Evolutionary conservation across 2,113 vertebrate genomes (phyloP).

Genomic region (Brachyistius frenatus): DNA sequence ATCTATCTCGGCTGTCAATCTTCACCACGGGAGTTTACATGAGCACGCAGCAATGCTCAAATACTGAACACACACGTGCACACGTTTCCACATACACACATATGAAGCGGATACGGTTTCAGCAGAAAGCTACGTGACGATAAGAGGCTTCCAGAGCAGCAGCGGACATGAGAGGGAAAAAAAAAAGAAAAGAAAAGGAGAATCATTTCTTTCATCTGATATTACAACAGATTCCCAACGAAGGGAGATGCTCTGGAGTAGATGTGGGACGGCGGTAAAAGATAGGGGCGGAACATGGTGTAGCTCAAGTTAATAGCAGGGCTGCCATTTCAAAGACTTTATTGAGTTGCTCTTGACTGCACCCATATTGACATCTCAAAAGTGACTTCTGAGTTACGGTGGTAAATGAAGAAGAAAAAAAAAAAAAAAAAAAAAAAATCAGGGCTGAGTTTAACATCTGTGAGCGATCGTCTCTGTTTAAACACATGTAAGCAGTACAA

Average conservation of each 20-base stretch:
- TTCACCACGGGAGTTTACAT: conserved; percentile 51
- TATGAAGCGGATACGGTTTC: conserved; percentile 49
- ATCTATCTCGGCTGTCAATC: conserved; percentile 74
- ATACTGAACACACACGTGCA: conserved; percentile 14
- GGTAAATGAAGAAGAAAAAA: background rate
- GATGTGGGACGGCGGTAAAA: conserved; percentile 34
- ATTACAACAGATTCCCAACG: conserved; percentile 55
- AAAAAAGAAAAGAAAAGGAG: background rate
- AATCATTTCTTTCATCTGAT: conserved; percentile 58
- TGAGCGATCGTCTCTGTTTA: background rate
- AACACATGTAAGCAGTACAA: background rate
- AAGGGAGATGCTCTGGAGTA: conserved; percentile 20
- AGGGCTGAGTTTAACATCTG: conserved; percentile 9
- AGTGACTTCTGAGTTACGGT: conserved; percentile 30
- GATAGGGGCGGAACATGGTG: conserved; percentile 54
- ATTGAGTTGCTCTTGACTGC: conserved; percentile 25
- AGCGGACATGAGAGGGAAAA: conserved; percentile 12
- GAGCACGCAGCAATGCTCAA: conserved; percentile 22
- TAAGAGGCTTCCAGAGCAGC: conserved; percentile 57
- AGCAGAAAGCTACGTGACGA: conserved; percentile 48
- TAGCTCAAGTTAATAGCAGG: conserved; percentile 59
- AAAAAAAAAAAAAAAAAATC: background rate
- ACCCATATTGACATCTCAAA: conserved; percentile 38
- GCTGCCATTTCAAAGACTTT: conserved; percentile 42
- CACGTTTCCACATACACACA: conserved; percentile 14